These are phyloP conservation scores for Poeciliopsis presidionis DNA, from an alignment of 2,797 vertebrate genomes.

Conservation along the genomic window DNA sequence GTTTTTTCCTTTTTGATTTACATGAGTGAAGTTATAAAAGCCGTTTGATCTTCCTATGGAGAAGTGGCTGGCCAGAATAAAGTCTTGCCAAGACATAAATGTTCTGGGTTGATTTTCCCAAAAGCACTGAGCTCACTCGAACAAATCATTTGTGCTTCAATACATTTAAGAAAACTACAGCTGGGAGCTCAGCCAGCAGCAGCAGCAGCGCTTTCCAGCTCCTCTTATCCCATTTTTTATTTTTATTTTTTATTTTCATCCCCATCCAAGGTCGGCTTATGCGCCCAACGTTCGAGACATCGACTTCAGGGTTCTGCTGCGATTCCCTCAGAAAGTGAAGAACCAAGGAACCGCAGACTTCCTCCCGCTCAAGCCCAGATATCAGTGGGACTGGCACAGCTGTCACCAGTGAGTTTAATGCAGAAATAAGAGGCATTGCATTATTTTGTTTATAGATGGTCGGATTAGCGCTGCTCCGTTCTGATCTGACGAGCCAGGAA, in stretches of 20 bases:
- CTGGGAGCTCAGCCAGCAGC: conserved; percentile 38
- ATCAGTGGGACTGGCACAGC: conserved; percentile 91
- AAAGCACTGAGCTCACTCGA: conserved; percentile 65
- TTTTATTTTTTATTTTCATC: conserved; percentile 35
- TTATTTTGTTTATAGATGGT: not conserved
- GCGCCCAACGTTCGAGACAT: conserved; percentile 77
- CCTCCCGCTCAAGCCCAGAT: conserved; percentile 84
- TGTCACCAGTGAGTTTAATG: conserved; percentile 87
- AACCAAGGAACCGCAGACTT: conserved; percentile 87
- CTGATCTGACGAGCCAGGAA: not conserved
- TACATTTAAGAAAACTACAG: conserved; percentile 43
- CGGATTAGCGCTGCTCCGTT: not conserved
- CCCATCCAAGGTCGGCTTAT: conserved; percentile 82
- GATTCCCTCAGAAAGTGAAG: conserved; percentile 88
- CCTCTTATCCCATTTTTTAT: conserved; percentile 32
- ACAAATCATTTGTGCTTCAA: conserved; percentile 58
- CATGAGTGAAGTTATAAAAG: conserved; percentile 16
- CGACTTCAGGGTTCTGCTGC: conserved; percentile 84
- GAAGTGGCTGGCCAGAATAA: conserved; percentile 48
- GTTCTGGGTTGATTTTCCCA: conserved; percentile 68
- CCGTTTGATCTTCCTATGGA: conserved; percentile 48
- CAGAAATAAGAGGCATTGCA: not conserved
- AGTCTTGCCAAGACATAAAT: conserved; percentile 71
- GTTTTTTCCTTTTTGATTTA: conserved; percentile 1
- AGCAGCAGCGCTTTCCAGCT: conserved; percentile 27